Evolutionary conservation across 2,113 vertebrate species (phyloP), one percentile per base, ranked within the genome.

Genomic region (Echinops telfairi): DNA sequence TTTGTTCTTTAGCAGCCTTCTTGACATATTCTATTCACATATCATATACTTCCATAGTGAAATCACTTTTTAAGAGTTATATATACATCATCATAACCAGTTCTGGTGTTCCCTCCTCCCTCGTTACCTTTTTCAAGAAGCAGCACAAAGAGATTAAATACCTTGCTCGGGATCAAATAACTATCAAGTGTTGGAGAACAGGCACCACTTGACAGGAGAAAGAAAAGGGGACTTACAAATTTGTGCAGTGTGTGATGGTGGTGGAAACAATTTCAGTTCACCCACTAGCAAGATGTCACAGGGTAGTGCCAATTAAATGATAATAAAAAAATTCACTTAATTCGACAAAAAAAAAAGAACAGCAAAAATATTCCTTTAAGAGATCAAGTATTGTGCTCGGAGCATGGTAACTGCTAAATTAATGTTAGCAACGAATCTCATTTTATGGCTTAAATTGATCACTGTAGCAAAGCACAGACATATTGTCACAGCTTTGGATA

Each of bases 391-490:
- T 71, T 71, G 68, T 71, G 86, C 47, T 25, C 31, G 70, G 23
- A 27, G 58, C 71, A 38, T 6, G 20, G 17, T 68, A 22, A 6
- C 20, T 19, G 60, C 60, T 84, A 68, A 70, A 71, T 57, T 43
- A 86, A 27, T 38, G 33, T 10, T 43, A 31, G 31, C 68, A 70
- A 33, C 36, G 47, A 43, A 76, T n/a, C 88, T 62, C 53, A 71
- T 14, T 86, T 91, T 77, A 83, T 94, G 73, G 43, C 75, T 71
- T 92, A 38, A 68, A 31, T 5, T n/a, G 10, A 40, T 62, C 81
- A 80, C n/a, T 6, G 64, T 14, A 53, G 22, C 2, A 6, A 88
- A 60, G 33, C 6, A 4, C 9, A 53, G 6, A 40, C 31, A 80
- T 31, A 77, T 53, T 57, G 86, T 33, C 38, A 40, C 22, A 36